Conservation (phyloP, 1,140 invertebrate genomes). For the Solenopsis fugax region DNA sequence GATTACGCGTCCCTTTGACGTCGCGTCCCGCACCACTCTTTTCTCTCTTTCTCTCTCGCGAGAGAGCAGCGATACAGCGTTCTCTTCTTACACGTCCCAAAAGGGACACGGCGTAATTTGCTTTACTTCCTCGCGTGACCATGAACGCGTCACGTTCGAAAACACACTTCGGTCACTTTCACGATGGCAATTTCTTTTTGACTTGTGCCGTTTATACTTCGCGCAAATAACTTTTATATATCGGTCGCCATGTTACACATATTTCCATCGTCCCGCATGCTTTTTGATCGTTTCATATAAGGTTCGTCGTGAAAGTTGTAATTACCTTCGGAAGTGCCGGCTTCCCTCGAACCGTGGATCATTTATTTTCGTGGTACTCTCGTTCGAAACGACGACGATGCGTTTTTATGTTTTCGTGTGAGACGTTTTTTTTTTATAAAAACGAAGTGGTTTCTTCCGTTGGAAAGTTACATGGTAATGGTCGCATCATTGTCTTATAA, state of each 20-base stretch:
- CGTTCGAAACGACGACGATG: neutral
- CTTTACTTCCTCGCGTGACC: constrained; percentile 33
- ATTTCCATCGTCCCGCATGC: neutral
- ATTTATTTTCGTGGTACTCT: constrained; percentile 26
- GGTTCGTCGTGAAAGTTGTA: constrained; percentile 39
- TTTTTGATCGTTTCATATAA: constrained; percentile 20
- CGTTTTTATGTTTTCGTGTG: constrained; percentile 19
- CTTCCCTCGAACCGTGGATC: neutral
- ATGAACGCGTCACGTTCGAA: constrained; percentile 12
- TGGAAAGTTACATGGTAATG: constrained; percentile 38
- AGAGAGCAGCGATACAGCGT: too few relatives aligned
- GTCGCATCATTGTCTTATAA: neutral
- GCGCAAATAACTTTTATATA: constrained; percentile 6
- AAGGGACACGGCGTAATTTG: neutral
- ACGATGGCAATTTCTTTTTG: constrained; percentile 10
- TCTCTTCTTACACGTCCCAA: neutral
- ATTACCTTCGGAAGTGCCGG: constrained; percentile 31
- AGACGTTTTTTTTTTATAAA: constrained; percentile 4
- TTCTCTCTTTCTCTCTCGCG: neutral
- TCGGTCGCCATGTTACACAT: neutral
- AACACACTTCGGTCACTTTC: neutral
- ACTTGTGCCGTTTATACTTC: constrained; percentile 27
- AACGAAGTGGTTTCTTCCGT: constrained; percentile 29
- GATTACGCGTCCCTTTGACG: constrained; percentile 10
- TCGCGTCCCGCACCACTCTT: neutral